Base-by-base conservation (phyloP, 1,140 invertebrate genomes). In the Bursaphelenchus mucronatus region DNA sequence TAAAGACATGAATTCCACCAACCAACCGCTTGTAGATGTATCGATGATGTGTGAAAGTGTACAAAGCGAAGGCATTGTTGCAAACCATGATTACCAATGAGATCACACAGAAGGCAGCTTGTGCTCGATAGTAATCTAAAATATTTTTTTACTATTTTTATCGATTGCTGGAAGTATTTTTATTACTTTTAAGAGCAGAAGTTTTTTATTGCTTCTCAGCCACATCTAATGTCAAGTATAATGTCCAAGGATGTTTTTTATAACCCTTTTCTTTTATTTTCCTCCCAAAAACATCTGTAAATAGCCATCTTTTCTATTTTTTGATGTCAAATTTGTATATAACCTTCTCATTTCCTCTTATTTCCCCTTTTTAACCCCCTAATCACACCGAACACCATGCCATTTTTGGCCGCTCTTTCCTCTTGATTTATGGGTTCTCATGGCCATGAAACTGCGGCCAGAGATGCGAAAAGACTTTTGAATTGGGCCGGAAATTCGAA, bases 71-170 rank as follows among this genome's bases (percentile, higher is more conserved):
- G 9, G 62, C 30, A 40, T 78, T 76, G 54, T 59, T 78, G 39
- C 43, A 39, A 4, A 73, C 54, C 62, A 76, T 76, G n/a, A 76
- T 52, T 10, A 64, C 57, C 13, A 79, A 45, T 13, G 73, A 62
- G 55, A 76, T 76, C 8, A 70, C 54, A 30, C 76, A 54, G 44
- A 76, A 68, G 15, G 64, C 76, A 45, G 76, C 76, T 68, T 76
- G 75, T 1, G 70, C 73, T 13, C 76, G 71, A 45, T 76, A 76
- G 61, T 68, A 76, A 44, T 76, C 74, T 76, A 49, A 64, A 75
- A 49, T 49, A 4, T 4, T n/a, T 49, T n/a, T 49, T 49, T 49
- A 17, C 47, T 49, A 30, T 30, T 30, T 30, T 30, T 30, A 30
- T 30, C 30, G 72, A 8, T 17, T 30, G 5, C 5, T 30, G 2